phyloP scores from a whole-genome alignment of 2,888 invertebrate species.

The Trileptium ribeirensis region DNA sequence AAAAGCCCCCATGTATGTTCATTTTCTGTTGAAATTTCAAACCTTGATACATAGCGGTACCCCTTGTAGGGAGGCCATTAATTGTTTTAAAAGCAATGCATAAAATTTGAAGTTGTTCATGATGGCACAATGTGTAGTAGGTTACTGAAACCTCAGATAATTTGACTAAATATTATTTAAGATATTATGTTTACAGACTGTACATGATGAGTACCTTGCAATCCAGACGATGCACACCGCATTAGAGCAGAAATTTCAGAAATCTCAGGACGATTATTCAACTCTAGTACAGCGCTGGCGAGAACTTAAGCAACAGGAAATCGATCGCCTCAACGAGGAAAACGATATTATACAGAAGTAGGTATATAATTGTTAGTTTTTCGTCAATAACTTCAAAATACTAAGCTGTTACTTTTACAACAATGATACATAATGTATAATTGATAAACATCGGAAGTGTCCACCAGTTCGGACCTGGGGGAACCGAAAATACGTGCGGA shows the following conservation, averaged over 20 bases:
- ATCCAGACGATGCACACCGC: conserved; percentile 80
- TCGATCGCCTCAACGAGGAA: conserved; percentile 90
- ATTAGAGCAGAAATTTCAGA: conserved; percentile 78
- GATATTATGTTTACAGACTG: conserved; percentile 57
- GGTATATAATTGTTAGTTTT: not conserved
- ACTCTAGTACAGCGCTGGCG: conserved; percentile 76
- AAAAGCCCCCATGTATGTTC: no score
- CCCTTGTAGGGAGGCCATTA: no score
- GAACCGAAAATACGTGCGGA: no score
- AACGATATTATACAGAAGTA: conserved; percentile 65
- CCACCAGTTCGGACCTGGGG: no score
- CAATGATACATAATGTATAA: no score
- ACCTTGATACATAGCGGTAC: no score
- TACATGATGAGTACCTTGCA: conserved; percentile 89
- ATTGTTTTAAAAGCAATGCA: no score
- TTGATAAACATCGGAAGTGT: no score
- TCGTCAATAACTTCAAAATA: not conserved
- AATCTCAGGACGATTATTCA: conserved; percentile 76
- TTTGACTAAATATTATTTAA: not conserved
- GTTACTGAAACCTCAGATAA: not conserved
- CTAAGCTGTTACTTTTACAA: no score
- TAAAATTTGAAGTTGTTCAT: no score
- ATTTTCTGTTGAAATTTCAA: no score
- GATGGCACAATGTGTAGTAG: no score
- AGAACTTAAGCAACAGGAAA: conserved; percentile 64